A percentile compares a stretch with the other conserved stretches of the same genome.
These are phyloP conservation scores for Malurus splendens DNA, from an alignment of 2,797 vertebrate species.

Conservation along the genomic window DNA sequence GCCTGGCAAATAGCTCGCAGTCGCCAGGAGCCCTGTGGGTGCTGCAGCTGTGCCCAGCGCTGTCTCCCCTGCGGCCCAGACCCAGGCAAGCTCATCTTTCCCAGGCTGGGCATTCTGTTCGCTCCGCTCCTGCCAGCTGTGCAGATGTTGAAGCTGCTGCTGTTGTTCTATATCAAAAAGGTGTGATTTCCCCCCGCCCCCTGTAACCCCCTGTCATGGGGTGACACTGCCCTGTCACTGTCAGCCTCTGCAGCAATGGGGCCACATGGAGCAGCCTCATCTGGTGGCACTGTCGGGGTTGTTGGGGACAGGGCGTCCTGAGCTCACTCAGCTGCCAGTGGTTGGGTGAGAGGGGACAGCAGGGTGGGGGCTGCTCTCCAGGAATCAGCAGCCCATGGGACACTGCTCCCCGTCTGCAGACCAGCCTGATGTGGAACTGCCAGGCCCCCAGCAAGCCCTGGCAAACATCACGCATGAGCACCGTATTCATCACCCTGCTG, in stretches of 20 bases:
- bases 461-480: slow-evolving; percentile 88
- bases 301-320: neutral
- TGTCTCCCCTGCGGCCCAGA: fast-evolving
- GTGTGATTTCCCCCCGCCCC: slow-evolving; percentile 58
- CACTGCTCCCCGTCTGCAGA: slow-evolving; percentile 62
- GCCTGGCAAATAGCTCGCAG: neutral
- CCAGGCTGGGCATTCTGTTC: slow-evolving; percentile 88
- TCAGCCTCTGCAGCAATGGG: neutral
- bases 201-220: fast-evolving
- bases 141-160: slow-evolving; percentile 84
- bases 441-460: slow-evolving; percentile 86
- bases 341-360: neutral
- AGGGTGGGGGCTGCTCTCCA: neutral
- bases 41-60: fast-evolving
- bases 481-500: slow-evolving; percentile 87
- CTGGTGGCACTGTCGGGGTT: neutral
- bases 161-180: slow-evolving; percentile 92
- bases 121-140: slow-evolving; percentile 83
- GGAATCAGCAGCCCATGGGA: fast-evolving
- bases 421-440: slow-evolving; percentile 91
- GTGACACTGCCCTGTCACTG: fast-evolving
- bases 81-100: fast-evolving
- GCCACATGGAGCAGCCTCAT: fast-evolving
- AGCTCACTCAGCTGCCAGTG: fast-evolving
- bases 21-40: neutral